Conservation (phyloP, 2,797 vertebrate species). For the Hypotaenidia okinawae region DNA sequence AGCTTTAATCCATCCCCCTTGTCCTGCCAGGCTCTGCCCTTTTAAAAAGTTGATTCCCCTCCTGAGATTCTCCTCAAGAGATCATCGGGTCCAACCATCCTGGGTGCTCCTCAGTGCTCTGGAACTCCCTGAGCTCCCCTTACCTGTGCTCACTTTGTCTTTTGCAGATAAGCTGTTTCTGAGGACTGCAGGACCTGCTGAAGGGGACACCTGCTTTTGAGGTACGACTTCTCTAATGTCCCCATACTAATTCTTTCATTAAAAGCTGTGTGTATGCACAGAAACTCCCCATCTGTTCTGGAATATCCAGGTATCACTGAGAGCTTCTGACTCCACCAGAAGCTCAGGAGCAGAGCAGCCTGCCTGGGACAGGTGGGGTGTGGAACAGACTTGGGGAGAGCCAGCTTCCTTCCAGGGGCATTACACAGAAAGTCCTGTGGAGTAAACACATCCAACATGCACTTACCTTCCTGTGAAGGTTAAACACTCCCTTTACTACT, state of each 20-base stretch:
- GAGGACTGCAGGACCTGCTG: background rate
- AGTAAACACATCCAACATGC: background rate
- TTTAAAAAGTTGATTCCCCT: too few relatives aligned
- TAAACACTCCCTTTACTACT: background rate
- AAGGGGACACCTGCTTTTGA: constrained; percentile 34
- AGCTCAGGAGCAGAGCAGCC: background rate
- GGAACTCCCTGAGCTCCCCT: background rate
- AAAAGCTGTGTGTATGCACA: background rate
- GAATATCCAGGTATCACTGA: fast-evolving
- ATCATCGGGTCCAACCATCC: too few relatives aligned
- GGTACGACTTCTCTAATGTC: constrained; percentile 22
- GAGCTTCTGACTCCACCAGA: fast-evolving
- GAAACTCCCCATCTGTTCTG: background rate
- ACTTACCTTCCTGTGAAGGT: background rate
- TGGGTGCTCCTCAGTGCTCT: background rate
- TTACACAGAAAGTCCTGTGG: background rate
- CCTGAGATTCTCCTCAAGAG: too few relatives aligned
- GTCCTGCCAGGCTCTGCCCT: too few relatives aligned
- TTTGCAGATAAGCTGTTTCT: constrained; percentile 43
- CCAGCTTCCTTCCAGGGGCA: background rate
- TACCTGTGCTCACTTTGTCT: background rate
- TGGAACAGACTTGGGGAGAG: background rate
- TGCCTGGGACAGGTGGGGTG: background rate
- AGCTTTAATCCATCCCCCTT: too few relatives aligned
- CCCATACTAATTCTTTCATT: background rate